Evolutionary conservation across 2,113 vertebrate species (phyloP).

Genomic region (Seriola quinqueradiata): DNA sequence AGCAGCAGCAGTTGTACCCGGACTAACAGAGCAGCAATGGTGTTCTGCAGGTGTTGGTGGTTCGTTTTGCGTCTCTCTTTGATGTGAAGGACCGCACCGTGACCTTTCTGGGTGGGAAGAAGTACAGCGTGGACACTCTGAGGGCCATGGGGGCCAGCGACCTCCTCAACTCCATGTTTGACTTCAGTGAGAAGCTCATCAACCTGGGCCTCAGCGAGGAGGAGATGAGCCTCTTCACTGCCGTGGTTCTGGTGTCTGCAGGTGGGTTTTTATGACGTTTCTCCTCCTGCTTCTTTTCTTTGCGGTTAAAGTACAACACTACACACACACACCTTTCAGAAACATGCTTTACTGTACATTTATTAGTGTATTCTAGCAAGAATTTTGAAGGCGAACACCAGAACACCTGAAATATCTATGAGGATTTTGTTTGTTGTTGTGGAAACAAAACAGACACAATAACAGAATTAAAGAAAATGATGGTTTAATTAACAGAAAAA

Average conservation of each 20-base stretch:
- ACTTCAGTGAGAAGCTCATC: slow-evolving; percentile 95
- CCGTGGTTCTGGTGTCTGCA: slow-evolving; percentile 96
- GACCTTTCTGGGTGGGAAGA: slow-evolving; percentile 95
- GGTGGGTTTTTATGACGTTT: slow-evolving; percentile 80
- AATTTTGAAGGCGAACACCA: too few relatives aligned
- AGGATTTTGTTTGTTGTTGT: too few relatives aligned
- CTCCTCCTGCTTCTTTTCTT: too few relatives aligned
- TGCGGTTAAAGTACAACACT: too few relatives aligned
- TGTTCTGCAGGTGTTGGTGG: slow-evolving; percentile 92
- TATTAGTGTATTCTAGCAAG: neutral
- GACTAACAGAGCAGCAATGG: neutral
- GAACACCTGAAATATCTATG: too few relatives aligned
- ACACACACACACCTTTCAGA: too few relatives aligned
- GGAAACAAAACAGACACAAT: neutral
- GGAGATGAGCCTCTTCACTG: slow-evolving; percentile 98
- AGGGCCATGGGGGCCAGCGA: slow-evolving; percentile 95
- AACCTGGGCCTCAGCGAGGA: slow-evolving; percentile 93
- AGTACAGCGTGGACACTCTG: slow-evolving; percentile 91
- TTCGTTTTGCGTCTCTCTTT: slow-evolving; percentile 94
- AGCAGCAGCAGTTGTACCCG: too few relatives aligned
- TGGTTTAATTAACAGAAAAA: too few relatives aligned
- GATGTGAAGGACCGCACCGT: slow-evolving; percentile 92
- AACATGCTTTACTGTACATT: neutral
- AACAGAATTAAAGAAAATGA: neutral
- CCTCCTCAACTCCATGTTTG: slow-evolving; percentile 96